These are phyloP conservation scores for Artibeus lituratus DNA, from an alignment of 2,797 vertebrate genomes.

Conservation along the genomic window DNA sequence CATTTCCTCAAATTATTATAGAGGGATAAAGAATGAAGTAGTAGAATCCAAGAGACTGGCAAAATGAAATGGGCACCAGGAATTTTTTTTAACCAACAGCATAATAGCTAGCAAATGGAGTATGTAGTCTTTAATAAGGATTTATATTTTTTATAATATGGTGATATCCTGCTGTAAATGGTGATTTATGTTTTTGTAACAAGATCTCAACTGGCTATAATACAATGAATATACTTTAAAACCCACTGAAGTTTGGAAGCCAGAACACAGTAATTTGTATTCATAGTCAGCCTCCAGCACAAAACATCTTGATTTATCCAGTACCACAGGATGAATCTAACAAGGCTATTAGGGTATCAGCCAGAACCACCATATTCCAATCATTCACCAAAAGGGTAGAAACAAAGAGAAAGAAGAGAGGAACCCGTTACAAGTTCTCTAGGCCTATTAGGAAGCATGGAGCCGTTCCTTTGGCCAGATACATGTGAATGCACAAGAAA, in stretches of 20 bases:
- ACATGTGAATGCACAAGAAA: slow-evolving; percentile 96
- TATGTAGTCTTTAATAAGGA: not conserved
- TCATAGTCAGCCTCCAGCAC: not conserved
- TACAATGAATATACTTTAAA: not conserved
- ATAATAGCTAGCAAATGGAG: not conserved
- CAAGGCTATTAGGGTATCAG: not conserved
- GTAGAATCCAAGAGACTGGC: not conserved
- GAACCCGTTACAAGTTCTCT: slow-evolving; percentile 94
- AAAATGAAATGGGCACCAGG: not conserved
- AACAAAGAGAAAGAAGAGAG: slow-evolving; percentile 95
- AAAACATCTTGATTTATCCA: not conserved
- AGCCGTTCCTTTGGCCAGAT: slow-evolving; percentile 91
- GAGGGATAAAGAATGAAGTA: not conserved
- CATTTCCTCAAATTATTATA: not conserved
- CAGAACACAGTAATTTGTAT: not conserved
- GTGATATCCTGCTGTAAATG: not conserved
- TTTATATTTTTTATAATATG: not conserved
- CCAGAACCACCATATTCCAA: slow-evolving; percentile 39
- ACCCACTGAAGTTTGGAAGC: not conserved
- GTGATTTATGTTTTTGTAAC: slow-evolving; percentile 17
- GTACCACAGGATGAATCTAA: not conserved
- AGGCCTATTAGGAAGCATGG: slow-evolving; percentile 94
- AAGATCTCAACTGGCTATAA: not conserved
- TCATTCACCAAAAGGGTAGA: slow-evolving; percentile 92
- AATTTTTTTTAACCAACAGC: not conserved